These are phyloP conservation scores for Arenaria interpres DNA, from an alignment of 2,113 vertebrate genomes.

Conservation along the genomic window DNA sequence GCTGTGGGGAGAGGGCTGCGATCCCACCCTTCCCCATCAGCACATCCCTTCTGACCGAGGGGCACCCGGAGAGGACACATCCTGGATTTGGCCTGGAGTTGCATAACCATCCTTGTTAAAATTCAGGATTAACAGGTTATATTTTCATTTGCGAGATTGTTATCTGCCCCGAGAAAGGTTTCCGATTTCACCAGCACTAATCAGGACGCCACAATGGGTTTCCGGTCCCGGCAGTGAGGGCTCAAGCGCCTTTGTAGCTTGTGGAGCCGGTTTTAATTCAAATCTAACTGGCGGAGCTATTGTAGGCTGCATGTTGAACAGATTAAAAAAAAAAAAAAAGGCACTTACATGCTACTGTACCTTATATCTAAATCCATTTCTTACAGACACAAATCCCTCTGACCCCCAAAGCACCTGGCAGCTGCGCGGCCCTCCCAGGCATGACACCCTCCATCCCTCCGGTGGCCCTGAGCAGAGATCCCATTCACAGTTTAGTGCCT, in stretches of 20 bases:
- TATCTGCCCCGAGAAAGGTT: slow-evolving; percentile 54
- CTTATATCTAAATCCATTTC: slow-evolving; percentile 8
- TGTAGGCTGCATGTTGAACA: slow-evolving; percentile 11
- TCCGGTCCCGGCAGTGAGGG: not conserved
- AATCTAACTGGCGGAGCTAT: slow-evolving; percentile 9
- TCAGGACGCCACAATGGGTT: slow-evolving; percentile 56
- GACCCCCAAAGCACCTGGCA: not conserved
- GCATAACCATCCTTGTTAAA: slow-evolving; percentile 14
- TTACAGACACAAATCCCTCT: not conserved
- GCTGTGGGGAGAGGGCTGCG: not conserved
- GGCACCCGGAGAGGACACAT: not conserved
- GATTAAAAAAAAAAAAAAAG: not conserved
- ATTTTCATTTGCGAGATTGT: slow-evolving; percentile 45
- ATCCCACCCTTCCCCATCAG: not conserved
- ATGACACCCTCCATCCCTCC: not conserved
- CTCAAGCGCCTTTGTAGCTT: slow-evolving; percentile 16
- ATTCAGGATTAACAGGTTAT: slow-evolving; percentile 66
- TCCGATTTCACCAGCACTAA: slow-evolving; percentile 65
- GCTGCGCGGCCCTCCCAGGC: not conserved
- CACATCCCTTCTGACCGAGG: not conserved
- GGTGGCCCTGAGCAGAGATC: not conserved
- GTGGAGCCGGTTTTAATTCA: slow-evolving; percentile 40
- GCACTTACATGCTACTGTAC: not conserved
- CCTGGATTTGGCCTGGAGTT: slow-evolving; percentile 14
- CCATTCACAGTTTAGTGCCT: not conserved